phyloP scores from a whole-genome alignment of 2,888 invertebrate genomes.

The Trachelus stipa region DNA sequence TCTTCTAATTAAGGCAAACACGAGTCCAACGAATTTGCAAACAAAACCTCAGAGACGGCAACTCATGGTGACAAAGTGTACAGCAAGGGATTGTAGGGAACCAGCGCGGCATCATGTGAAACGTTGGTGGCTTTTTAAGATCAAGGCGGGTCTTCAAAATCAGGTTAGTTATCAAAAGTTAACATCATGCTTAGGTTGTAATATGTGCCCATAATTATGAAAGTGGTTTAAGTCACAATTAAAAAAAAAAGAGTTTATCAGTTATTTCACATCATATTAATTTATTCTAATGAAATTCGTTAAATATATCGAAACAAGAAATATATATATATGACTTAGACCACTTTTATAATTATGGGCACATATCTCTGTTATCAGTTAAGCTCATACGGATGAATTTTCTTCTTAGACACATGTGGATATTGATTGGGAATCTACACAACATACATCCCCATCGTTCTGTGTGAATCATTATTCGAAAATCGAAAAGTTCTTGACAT shows the following conservation, averaged over 20 bases:
- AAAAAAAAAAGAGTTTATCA: too few relatives aligned
- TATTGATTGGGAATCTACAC: slow-evolving; percentile 65
- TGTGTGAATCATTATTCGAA: slow-evolving; percentile 77
- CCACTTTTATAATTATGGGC: too few relatives aligned
- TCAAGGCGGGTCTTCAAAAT: slow-evolving; percentile 58
- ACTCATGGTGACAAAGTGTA: slow-evolving; percentile 58
- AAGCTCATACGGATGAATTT: neutral
- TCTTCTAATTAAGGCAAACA: slow-evolving; percentile 51
- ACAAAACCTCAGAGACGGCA: slow-evolving; percentile 60
- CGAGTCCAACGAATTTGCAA: slow-evolving; percentile 61
- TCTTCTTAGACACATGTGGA: slow-evolving; percentile 53
- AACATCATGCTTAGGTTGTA: neutral
- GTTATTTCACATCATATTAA: too few relatives aligned
- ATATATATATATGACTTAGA: too few relatives aligned
- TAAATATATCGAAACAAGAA: too few relatives aligned
- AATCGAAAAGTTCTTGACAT: slow-evolving; percentile 80
- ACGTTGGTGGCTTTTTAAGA: slow-evolving; percentile 64
- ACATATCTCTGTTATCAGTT: neutral
- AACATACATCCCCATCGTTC: slow-evolving; percentile 60
- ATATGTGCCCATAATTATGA: too few relatives aligned
- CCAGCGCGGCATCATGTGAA: slow-evolving; percentile 63
- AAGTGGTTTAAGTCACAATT: too few relatives aligned
- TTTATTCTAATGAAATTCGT: too few relatives aligned
- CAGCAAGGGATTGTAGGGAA: slow-evolving; percentile 60
- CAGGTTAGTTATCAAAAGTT: slow-evolving; percentile 40